phyloP scores from a whole-genome alignment of 2,113 vertebrate genomes.

The Saguinus imperator region DNA sequence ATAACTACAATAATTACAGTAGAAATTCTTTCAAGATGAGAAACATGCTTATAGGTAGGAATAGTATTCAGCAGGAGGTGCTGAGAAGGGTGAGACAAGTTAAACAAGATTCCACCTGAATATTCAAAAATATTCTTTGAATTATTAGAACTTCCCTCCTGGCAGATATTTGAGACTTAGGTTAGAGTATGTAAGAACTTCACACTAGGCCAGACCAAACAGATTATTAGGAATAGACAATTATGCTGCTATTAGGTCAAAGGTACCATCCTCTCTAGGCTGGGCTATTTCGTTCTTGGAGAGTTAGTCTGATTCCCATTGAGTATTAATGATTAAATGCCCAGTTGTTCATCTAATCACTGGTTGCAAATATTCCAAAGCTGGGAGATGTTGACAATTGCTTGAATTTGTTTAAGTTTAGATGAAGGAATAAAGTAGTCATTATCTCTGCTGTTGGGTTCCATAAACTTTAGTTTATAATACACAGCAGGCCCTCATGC shows the following conservation, averaged over 20 bases:
- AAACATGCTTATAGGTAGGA: no score
- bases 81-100: not conserved
- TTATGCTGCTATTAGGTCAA: slow-evolving; percentile 34
- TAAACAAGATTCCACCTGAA: not conserved
- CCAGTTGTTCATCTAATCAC: not conserved
- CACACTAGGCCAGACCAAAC: not conserved
- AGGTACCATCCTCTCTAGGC: not conserved
- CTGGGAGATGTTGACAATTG: not conserved
- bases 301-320: not conserved
- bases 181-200: not conserved
- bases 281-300: not conserved
- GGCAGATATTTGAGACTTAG: not conserved
- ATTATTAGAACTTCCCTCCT: not conserved
- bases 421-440: not conserved
- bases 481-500: not conserved
- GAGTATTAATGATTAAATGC: not conserved
- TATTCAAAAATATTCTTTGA: not conserved
- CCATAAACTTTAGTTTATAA: not conserved
- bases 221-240: not conserved
- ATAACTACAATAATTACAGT: not conserved
- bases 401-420: not conserved
- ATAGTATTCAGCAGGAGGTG: not conserved
- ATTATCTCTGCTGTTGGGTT: not conserved
- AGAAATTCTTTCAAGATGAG: not conserved
- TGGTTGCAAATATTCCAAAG: not conserved